Percentiles rank a stretch among this genome's conserved stretches.
These are phyloP conservation scores for Varecia variegata DNA, from an alignment of 2,797 vertebrate species.

Conservation along the genomic window DNA sequence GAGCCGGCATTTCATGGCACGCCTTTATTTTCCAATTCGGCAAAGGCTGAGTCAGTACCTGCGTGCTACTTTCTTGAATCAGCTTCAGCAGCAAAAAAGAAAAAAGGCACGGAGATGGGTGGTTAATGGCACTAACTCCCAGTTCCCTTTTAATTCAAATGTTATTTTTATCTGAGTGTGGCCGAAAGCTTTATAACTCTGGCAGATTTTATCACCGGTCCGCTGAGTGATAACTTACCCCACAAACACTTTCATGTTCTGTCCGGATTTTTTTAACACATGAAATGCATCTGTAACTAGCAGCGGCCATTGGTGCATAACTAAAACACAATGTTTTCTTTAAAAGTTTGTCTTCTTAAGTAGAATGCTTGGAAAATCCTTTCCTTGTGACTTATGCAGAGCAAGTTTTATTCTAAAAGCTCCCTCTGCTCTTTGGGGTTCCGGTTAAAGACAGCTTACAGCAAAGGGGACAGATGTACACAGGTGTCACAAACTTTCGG, in stretches of 20 bases:
- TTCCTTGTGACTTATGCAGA: neutral
- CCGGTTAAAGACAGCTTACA: neutral
- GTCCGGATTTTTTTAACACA: neutral
- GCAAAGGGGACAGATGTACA: fast-evolving
- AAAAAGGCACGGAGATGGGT: neutral
- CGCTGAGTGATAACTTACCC: fast-evolving
- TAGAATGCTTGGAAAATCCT: neutral
- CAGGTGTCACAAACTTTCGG: fast-evolving
- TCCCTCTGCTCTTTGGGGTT: neutral
- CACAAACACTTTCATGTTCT: neutral
- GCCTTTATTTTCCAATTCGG: neutral
- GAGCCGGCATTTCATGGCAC: neutral
- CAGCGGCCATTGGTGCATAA: neutral
- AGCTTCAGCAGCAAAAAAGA: neutral
- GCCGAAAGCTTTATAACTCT: fast-evolving
- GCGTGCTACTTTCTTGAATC: neutral
- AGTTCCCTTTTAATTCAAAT: neutral
- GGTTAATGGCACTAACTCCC: neutral
- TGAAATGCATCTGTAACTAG: neutral
- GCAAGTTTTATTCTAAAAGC: neutral
- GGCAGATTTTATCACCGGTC: fast-evolving
- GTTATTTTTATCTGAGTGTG: neutral
- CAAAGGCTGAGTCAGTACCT: neutral
- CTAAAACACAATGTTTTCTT: neutral
- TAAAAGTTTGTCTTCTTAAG: neutral